Conservation (phyloP, 2,888 invertebrate genomes). For the Agriotes lineatus region DNA sequence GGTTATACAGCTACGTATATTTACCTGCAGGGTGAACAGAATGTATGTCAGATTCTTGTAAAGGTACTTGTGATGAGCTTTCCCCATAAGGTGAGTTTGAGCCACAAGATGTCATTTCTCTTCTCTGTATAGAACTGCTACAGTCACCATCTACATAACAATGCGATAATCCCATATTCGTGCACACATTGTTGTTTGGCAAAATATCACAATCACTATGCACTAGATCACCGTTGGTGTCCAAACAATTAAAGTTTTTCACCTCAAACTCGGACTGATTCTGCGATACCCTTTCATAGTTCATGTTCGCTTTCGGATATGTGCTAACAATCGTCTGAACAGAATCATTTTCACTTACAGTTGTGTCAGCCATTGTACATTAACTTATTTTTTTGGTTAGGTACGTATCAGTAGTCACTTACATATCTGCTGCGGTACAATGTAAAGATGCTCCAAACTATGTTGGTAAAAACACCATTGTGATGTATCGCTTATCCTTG, state of each 20-base stretch:
- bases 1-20: background rate
- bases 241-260: constrained; percentile 52
- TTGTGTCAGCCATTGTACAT: constrained; percentile 40
- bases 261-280: constrained; percentile 19
- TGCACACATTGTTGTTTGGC: constrained; percentile 63
- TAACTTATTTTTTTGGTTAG: background rate
- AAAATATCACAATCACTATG: constrained; percentile 53
- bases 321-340: constrained; percentile 12
- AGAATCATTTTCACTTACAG: constrained; percentile 37
- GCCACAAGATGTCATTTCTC: constrained; percentile 32
- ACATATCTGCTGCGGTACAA: background rate
- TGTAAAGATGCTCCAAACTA: background rate
- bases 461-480: constrained; percentile 22
- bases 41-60: constrained; percentile 44
- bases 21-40: constrained; percentile 49
- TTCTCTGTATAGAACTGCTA: constrained; percentile 29
- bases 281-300: constrained; percentile 30
- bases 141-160: constrained; percentile 48
- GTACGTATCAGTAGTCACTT: background rate
- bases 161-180: constrained; percentile 46
- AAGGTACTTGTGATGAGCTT: constrained; percentile 41
- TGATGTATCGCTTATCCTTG: background rate
- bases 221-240: constrained; percentile 48
- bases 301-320: constrained; percentile 26
- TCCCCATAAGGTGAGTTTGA: constrained; percentile 43